These are phyloP conservation scores for Fistularia tabacaria DNA, from an alignment of 2,797 vertebrate genomes.

Conservation along the genomic window DNA sequence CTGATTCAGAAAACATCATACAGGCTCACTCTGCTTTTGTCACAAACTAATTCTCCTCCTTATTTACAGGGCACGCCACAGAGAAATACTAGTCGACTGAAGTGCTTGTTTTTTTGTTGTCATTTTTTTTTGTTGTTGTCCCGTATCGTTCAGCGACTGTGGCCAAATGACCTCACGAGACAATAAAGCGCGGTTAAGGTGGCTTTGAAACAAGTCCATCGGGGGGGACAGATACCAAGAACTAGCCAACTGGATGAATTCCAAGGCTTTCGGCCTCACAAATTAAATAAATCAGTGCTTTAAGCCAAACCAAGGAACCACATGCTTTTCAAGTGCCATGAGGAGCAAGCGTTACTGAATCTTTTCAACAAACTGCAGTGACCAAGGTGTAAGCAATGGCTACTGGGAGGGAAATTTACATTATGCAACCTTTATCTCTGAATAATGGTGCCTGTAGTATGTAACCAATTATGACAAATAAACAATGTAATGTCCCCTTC, in stretches of 20 bases:
- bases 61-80: conserved; percentile 49
- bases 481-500: conserved; percentile 13
- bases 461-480: conserved; percentile 29
- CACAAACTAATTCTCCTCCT: conserved; percentile 33
- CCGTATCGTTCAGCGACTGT: conserved; percentile 39
- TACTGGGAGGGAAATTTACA: conserved; percentile 28
- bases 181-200: conserved; percentile 55
- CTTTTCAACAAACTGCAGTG: conserved; percentile 59
- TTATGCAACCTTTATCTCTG: conserved; percentile 34
- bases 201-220: conserved; percentile 60
- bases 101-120: conserved; percentile 9
- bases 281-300: conserved; percentile 63
- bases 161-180: conserved; percentile 58
- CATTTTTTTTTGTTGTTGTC: conserved; percentile 18
- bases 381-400: conserved; percentile 51
- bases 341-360: conserved; percentile 47
- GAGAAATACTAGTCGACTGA: conserved; percentile 36
- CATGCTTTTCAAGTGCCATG: conserved; percentile 59
- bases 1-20: conserved; percentile 42
- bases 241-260: conserved; percentile 62
- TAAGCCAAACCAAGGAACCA: conserved; percentile 56
- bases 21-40: conserved; percentile 52
- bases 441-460: conserved; percentile 32
- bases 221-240: conserved; percentile 46
- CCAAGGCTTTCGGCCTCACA: conserved; percentile 63